Evolutionary conservation across 2,113 vertebrate genomes (phyloP).

Genomic region (Salvelinus alpinus): DNA sequence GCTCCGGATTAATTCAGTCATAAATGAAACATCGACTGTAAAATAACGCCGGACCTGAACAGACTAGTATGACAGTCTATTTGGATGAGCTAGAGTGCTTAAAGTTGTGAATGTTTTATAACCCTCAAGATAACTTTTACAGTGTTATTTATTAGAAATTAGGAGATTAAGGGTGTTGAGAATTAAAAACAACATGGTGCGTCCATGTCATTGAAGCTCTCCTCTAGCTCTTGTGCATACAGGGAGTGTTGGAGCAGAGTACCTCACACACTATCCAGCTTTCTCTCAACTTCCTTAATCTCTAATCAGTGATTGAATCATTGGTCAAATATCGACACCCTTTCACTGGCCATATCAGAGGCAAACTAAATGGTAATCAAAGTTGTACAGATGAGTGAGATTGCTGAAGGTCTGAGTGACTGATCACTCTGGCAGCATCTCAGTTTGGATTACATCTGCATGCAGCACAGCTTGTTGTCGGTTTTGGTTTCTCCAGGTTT

Average conservation of each 20-base stretch:
- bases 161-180: not conserved
- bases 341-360: slow-evolving; percentile 57
- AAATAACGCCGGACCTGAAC: slow-evolving; percentile 1
- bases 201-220: slow-evolving; percentile 27
- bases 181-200: not conserved
- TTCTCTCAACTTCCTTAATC: slow-evolving; percentile 41
- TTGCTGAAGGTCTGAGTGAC: slow-evolving; percentile 43
- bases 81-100: not conserved
- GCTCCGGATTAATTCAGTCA: slow-evolving; percentile 25
- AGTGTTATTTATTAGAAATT: not conserved
- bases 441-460: slow-evolving; percentile 23
- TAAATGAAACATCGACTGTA: slow-evolving; percentile 12
- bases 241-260: slow-evolving; percentile 24
- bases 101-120: not conserved
- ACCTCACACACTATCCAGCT: slow-evolving; percentile 32
- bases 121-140: not conserved
- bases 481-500: not conserved
- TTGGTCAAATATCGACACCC: slow-evolving; percentile 57
- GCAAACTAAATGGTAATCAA: slow-evolving; percentile 51
- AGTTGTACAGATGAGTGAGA: slow-evolving; percentile 52
- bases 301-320: slow-evolving; percentile 60
- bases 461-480: not conserved
- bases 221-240: slow-evolving; percentile 15
- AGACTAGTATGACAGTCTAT: not conserved
- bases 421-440: slow-evolving; percentile 55